Base-by-base conservation (phyloP, 2,888 invertebrate species). In the Watsonalla binaria region DNA sequence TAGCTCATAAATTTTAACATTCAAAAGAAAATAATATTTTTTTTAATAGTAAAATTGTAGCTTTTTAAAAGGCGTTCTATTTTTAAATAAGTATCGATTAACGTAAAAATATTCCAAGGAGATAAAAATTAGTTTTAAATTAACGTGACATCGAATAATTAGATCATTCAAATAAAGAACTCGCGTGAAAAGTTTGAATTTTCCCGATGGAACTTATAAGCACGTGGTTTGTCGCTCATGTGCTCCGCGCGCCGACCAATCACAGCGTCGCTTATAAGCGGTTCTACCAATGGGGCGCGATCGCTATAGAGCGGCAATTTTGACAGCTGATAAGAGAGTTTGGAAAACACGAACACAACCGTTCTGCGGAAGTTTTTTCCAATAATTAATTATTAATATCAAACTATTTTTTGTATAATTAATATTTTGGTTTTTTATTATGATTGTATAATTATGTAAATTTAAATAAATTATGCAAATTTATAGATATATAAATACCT, bases 191-290 rank as follows among this genome's bases (percentile, higher is more conserved):
- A 87, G 84, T 88, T 88, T 76, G 63, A 63, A 73, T 72, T 78
- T 71, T 60, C 61, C 65, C 65, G 55, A 58, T 68, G 83, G 84
- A 90, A 89, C 90, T 90, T 85, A 90, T 90, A 69, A 90, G 90
- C 90, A 90, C 87, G 88, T 89, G 89, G 81, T 65, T 59, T 68
- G 81, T 87, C 90, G 88, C 90, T 90, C 74, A 89, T 89, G 81
- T 86, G 88, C 74, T 68, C 78, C 78, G 69, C 65, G 72, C 67
- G 67, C 6, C 74, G 71, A 72, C 90, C 90, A 88, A 90, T 90
- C 76, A 77, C 69, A 65, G 73, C 76, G 81, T 80, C 85, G 81
- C 85, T 84, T 62, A 83, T 84, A 55, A 85, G 84, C 78, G 84
- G 76, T 62, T 60, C 72, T 61, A 63, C 84, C 85, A 84, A 84